A percentile compares a stretch with the other conserved stretches of the same genome.
Evolutionary conservation across 2,113 vertebrate species (phyloP).

Genomic region (Pseudorasbora parva): DNA sequence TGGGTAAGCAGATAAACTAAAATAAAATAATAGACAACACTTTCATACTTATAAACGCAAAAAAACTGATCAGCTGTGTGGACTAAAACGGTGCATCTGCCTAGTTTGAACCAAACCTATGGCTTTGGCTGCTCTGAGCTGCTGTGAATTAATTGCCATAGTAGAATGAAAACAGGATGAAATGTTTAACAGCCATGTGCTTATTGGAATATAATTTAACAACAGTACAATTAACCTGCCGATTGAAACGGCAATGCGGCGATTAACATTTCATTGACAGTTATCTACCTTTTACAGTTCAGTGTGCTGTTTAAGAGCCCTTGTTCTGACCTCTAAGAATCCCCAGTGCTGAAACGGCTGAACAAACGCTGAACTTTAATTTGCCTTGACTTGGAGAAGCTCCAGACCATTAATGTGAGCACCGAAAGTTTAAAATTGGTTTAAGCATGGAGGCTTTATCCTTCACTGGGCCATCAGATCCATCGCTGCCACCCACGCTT

Average conservation of each 20-base stretch:
- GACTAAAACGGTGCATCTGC: neutral
- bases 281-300: neutral
- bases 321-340: neutral
- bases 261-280: slow-evolving; percentile 16
- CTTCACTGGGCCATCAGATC: slow-evolving; percentile 10
- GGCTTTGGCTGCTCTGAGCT: neutral
- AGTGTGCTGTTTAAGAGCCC: neutral
- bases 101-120: neutral
- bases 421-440: slow-evolving; percentile 12
- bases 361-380: neutral
- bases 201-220: slow-evolving; percentile 16
- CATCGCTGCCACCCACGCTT: slow-evolving; percentile 4
- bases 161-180: neutral
- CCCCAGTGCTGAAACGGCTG: neutral
- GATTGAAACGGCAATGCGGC: neutral
- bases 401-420: slow-evolving; percentile 28
- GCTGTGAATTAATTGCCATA: neutral
- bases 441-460: slow-evolving; percentile 19
- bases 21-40: neutral
- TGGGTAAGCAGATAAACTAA: too few species aligned
- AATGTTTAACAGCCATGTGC: neutral
- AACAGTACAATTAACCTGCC: neutral
- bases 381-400: slow-evolving; percentile 28
- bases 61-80: neutral
- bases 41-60: too few species aligned